Base-by-base conservation (phyloP, 2,113 vertebrate species). In the Stigmatopora argus region DNA sequence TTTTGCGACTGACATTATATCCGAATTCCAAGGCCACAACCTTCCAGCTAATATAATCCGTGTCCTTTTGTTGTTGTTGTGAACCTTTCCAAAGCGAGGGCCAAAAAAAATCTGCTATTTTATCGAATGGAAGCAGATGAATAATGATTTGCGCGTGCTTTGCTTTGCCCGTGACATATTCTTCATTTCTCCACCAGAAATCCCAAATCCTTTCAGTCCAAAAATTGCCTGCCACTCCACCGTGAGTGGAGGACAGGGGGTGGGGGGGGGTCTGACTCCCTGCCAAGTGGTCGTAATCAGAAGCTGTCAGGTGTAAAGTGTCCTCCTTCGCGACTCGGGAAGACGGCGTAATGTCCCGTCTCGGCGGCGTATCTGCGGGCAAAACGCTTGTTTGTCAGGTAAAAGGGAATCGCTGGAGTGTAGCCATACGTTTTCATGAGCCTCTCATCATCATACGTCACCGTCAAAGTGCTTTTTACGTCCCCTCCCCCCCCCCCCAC, bases 281-380 rank as follows among this genome's bases (percentile, higher is more conserved):
- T 74, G 74, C 81, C 81, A 78, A 67, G 69, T n/a, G 7, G 64
- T 44, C 10, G 79, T 82, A 87, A 87, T 89, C 84, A 85, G 78
- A 84, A 84, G 73, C 78, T 83, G 85, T 85, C 85, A 84, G 70
- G 78, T 52, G 63, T 73, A 72, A 74, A 80, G 82, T 59, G 78
- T 82, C 80, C 78, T 83, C 63, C 34, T 77, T 73, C 52, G 59
- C 47, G 71, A 62, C 12, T 23, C 7, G 53, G 53, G 15, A 17
- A 56, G 23, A 56, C 13, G 5, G 7, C 23, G 53, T 78, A 68
- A 77, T 70, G 72, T 59, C 71, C 69, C 52, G 35, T 19, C 19
- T 67, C 71, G 47, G 64, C 63, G 45, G 64, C 63, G 45, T 44
- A 70, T 73, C 71, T 80, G 70, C 69, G 67, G 64, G 64, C 64